These are phyloP conservation scores for Carlito syrichta DNA, from an alignment of 2,113 vertebrate species.

Conservation along the genomic window DNA sequence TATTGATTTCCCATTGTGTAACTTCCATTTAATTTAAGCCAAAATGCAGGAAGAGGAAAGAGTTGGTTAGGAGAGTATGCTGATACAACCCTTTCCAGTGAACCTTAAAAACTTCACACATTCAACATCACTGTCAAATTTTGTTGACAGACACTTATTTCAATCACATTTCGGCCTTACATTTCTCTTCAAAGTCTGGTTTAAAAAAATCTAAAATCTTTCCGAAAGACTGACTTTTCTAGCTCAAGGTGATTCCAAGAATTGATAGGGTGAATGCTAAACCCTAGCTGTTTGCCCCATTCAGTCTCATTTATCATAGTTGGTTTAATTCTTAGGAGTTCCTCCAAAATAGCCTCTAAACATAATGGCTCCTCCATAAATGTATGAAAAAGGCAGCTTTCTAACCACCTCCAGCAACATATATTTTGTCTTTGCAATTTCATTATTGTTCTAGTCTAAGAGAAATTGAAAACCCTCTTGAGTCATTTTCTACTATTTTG, in stretches of 20 bases:
- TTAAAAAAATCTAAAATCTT: conserved; percentile 34
- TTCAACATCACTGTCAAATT: conserved; percentile 44
- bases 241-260: neutral
- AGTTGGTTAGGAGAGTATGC: neutral
- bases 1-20: conserved; percentile 63
- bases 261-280: conserved; percentile 43
- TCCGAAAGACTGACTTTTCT: neutral
- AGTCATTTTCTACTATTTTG: conserved; percentile 52
- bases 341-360: conserved; percentile 65
- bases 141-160: conserved; percentile 70
- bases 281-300: conserved; percentile 33
- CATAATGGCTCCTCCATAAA: conserved; percentile 7
- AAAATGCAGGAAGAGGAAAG: conserved; percentile 47
- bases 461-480: conserved; percentile 67
- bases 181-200: conserved; percentile 31
- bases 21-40: conserved; percentile 70
- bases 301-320: conserved; percentile 65
- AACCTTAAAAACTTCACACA: conserved; percentile 58
- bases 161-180: conserved; percentile 49
- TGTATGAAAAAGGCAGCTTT: neutral
- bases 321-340: conserved; percentile 71
- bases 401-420: conserved; percentile 42
- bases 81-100: conserved; percentile 26
- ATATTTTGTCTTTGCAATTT: conserved; percentile 46
- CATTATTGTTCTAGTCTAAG: neutral